These are phyloP conservation scores for Drosophila flavopinicola DNA, from an alignment of 2,888 invertebrate genomes.

Conservation along the genomic window DNA sequence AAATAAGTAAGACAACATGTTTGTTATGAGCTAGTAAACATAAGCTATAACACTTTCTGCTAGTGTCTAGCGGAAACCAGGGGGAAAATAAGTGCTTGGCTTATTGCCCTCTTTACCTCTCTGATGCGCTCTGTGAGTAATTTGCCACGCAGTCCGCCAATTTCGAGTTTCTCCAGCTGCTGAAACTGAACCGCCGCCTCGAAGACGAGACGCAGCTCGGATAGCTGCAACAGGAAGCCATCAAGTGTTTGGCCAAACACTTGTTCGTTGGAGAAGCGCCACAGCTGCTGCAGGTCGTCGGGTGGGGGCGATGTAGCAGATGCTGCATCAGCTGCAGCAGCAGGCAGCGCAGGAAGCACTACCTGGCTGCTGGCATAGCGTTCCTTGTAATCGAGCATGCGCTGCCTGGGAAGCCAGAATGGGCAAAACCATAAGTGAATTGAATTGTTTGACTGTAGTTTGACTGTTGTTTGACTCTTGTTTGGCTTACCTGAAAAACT, in stretches of 20 bases:
- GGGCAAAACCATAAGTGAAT: not conserved
- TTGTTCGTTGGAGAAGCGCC: conserved; percentile 90
- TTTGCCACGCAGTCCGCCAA: conserved; percentile 85
- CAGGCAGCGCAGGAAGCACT: conserved; percentile 67
- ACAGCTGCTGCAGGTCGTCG: conserved; percentile 86
- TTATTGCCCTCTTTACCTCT: conserved; percentile 55
- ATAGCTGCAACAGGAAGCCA: conserved; percentile 87
- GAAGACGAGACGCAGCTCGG: conserved; percentile 89
- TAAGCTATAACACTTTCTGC: no score
- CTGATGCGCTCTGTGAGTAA: conserved; percentile 78
- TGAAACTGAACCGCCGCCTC: conserved; percentile 92
- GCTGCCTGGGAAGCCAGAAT: conserved; percentile 59
- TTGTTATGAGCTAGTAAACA: no score
- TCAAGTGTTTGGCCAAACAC: conserved; percentile 89
- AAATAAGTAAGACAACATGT: no score
- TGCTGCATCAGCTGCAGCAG: conserved; percentile 6
- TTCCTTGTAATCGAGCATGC: conserved; percentile 78
- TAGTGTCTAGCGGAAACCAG: no score
- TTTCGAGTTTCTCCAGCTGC: conserved; percentile 94
- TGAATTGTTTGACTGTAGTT: not conserved
- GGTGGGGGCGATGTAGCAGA: conserved; percentile 83
- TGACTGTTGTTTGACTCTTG: not conserved
- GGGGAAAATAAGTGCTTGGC: not conserved
- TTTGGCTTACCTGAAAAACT: conserved; percentile 86
- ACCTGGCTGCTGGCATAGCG: conserved; percentile 71